Conservation (phyloP, 2,888 invertebrate genomes). For the Cinara cedri region DNA sequence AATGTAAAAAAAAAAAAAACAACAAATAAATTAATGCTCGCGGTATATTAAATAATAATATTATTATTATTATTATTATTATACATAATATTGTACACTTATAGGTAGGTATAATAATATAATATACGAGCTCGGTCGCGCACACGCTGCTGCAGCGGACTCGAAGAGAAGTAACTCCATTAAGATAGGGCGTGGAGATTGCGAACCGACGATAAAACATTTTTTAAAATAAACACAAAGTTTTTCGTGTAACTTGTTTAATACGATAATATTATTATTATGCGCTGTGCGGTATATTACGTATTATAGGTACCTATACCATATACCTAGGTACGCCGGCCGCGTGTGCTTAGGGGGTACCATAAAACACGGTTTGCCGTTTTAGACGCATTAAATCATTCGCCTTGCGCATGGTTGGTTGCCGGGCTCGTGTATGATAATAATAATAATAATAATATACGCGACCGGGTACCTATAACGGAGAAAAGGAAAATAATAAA, state of each 20-base stretch:
- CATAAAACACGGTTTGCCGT: constrained; percentile 46
- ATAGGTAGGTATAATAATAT: no score
- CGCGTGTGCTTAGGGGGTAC: constrained; percentile 21
- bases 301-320: no score
- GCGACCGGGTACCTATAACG: no score
- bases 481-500: no score
- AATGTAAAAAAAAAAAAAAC: neutral
- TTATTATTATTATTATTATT: neutral
- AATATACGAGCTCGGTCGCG: no score
- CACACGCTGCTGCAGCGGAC: neutral
- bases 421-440: constrained; percentile 1
- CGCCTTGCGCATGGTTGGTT: neutral
- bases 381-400: constrained; percentile 47
- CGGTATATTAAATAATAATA: neutral
- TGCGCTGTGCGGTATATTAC: no score
- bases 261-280: no score
- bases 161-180: constrained; percentile 35
- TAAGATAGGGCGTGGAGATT: constrained; percentile 50
- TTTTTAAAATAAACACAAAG: constrained; percentile 38
- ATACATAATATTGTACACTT: no score
- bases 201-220: constrained; percentile 51
- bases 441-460: no score
- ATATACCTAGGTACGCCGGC: neutral
- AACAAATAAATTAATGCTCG: neutral
- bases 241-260: constrained; percentile 42